Base-by-base conservation (phyloP, 2,888 invertebrate species). In the Pandemis cinnamomeana region DNA sequence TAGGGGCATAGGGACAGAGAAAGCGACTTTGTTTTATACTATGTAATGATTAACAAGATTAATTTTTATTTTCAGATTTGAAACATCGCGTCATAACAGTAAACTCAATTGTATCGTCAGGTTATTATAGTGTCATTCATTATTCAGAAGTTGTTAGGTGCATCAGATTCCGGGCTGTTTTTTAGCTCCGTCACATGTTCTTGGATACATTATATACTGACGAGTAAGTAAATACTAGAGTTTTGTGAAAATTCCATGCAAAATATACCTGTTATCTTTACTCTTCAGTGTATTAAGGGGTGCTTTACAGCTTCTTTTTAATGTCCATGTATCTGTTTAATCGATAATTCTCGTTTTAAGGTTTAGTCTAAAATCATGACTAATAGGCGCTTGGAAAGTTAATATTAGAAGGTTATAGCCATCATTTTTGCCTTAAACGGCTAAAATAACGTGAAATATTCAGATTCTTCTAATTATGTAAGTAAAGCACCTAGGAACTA, bases 141-240 rank as follows among this genome's bases (percentile, higher is more conserved):
- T 87, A 85, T 83, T 81, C 84, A 81, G 88, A 86, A 87, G 86
- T 85, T 87, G 91, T 89, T 91, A 87, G 90, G 92, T 92, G 93
- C 93, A 92, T 91, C 89, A 76, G 85, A 87, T 86, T 84, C 81
- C 80, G 80, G 84, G 84, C 83, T 81, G 80, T 80, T 79, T 80
- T 76, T 41, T n/a, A 67, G 76, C 80, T 80, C 82, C 82, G 36
- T 63, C 69, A 63, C 60, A 73, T 71, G 76, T 80, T 64, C 72
- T 74, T 71, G 78, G 68, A 64, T 76, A 68, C 73, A 69, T 75
- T 75, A 72, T 77, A 77, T 72, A 71, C 78, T 78, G 71, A 55
- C 55, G 8, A 55, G 55, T 20, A 55, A 20, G 20, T 20, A 55
- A 20, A 15, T 55, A 55, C 20, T 20, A 20, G 20, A 20, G 20